These are phyloP conservation scores for Xenopus borealis DNA, from an alignment of 2,113 vertebrate species.

Conservation along the genomic window DNA sequence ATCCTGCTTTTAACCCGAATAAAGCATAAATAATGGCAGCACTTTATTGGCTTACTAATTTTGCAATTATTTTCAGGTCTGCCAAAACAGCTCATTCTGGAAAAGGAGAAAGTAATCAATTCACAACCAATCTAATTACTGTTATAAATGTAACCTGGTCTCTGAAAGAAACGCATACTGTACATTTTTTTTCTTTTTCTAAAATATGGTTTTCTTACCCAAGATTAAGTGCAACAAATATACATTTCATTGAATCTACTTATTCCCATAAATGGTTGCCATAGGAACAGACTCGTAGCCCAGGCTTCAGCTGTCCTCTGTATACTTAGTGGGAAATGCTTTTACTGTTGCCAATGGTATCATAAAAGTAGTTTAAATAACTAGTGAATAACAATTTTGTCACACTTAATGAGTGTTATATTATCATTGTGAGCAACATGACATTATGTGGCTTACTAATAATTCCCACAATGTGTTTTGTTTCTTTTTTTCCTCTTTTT, in stretches of 20 bases:
- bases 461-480: slow-evolving; percentile 55
- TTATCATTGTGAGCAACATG: slow-evolving; percentile 54
- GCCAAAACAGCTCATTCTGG: slow-evolving; percentile 57
- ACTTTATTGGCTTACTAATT: slow-evolving; percentile 50
- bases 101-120: slow-evolving; percentile 64
- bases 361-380: slow-evolving; percentile 64
- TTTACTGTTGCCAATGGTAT: slow-evolving; percentile 59
- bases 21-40: slow-evolving; percentile 47
- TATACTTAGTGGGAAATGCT: slow-evolving; percentile 61
- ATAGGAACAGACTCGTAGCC: slow-evolving; percentile 71
- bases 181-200: slow-evolving; percentile 65
- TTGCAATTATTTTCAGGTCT: slow-evolving; percentile 62
- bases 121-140: slow-evolving; percentile 73
- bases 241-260: slow-evolving; percentile 59
- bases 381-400: slow-evolving; percentile 52
- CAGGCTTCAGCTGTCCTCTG: slow-evolving; percentile 57
- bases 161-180: slow-evolving; percentile 67
- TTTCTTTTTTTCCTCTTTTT: no score
- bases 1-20: no score
- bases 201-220: slow-evolving; percentile 66
- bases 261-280: slow-evolving; percentile 56
- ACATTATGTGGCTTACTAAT: slow-evolving; percentile 50
- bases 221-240: slow-evolving; percentile 62
- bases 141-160: slow-evolving; percentile 73
- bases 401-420: slow-evolving; percentile 56